Percentiles rank a stretch among this genome's conserved stretches.
Evolutionary conservation across 30 jellyfish, hydroid and myxozoan species (phyloP).

Genomic region (Aurelia coerulea): DNA sequence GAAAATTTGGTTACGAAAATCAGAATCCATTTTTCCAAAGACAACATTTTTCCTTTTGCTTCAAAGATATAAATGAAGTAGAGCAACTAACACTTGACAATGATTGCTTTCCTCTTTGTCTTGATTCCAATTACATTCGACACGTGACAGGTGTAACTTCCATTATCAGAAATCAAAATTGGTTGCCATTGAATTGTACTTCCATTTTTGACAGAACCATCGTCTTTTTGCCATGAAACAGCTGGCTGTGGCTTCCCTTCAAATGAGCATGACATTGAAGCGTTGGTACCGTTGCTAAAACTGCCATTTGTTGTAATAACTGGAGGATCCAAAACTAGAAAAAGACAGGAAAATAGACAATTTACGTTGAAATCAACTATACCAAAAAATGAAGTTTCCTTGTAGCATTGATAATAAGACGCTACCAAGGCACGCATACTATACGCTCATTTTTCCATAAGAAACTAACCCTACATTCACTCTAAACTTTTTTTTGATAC

Average conservation of each 20-base stretch:
- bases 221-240: slow-evolving; percentile 11
- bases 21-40: no score
- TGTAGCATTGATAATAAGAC: no score
- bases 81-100: slow-evolving; percentile 24
- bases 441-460: no score
- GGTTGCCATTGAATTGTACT: slow-evolving; percentile 14
- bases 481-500: no score
- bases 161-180: slow-evolving; percentile 16
- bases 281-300: slow-evolving; percentile 16
- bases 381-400: no score
- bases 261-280: slow-evolving; percentile 24
- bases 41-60: no score
- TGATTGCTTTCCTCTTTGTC: not conserved
- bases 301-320: not conserved
- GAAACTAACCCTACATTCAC: no score
- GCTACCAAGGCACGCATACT: no score
- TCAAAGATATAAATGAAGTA: no score
- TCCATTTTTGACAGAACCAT: not conserved
- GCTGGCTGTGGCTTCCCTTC: slow-evolving; percentile 52
- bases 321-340: slow-evolving; percentile 50
- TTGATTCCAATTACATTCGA: slow-evolving; percentile 27
- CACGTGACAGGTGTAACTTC: slow-evolving; percentile 24
- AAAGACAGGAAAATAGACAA: not conserved
- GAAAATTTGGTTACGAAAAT: no score
- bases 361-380: not conserved